These are phyloP conservation scores for Clunio marinus DNA, from an alignment of 2,888 invertebrate species.

Conservation along the genomic window DNA sequence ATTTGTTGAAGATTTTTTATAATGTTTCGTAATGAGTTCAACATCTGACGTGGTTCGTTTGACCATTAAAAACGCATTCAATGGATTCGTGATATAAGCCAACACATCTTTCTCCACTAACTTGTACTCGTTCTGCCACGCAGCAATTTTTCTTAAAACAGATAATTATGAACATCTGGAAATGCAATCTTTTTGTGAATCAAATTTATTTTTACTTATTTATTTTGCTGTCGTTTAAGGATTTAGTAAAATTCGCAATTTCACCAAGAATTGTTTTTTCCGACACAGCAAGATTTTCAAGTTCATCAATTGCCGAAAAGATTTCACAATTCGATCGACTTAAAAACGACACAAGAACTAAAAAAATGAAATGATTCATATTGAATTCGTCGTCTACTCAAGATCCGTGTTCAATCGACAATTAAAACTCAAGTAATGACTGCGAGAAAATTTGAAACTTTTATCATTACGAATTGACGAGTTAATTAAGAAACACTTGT, in stretches of 20 bases:
- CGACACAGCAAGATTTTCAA: constrained; percentile 9
- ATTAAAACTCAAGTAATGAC: too few relatives aligned
- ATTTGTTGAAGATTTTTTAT: not conserved
- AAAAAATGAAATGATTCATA: not conserved
- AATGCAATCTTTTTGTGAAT: not conserved
- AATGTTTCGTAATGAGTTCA: not conserved
- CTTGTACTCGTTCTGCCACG: not conserved
- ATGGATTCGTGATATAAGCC: constrained; percentile 18
- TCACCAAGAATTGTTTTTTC: constrained; percentile 10
- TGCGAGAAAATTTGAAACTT: too few relatives aligned
- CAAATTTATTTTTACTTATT: not conserved
- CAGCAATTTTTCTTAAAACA: constrained; percentile 1
- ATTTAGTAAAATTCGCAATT: not conserved
- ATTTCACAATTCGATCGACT: not conserved
- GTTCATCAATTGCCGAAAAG: constrained; percentile 18
- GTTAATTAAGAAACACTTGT: too few relatives aligned
- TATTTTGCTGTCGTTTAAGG: not conserved
- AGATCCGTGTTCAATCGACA: too few relatives aligned
- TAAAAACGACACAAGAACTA: not conserved
- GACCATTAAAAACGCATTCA: constrained; percentile 25
- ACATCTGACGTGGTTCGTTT: constrained; percentile 16
- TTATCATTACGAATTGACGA: too few relatives aligned
- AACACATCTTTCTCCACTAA: not conserved
- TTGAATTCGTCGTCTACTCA: too few relatives aligned
- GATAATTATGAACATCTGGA: not conserved